Conservation (phyloP, 2,797 vertebrate genomes). For the Synaphobranchus kaupii region DNA sequence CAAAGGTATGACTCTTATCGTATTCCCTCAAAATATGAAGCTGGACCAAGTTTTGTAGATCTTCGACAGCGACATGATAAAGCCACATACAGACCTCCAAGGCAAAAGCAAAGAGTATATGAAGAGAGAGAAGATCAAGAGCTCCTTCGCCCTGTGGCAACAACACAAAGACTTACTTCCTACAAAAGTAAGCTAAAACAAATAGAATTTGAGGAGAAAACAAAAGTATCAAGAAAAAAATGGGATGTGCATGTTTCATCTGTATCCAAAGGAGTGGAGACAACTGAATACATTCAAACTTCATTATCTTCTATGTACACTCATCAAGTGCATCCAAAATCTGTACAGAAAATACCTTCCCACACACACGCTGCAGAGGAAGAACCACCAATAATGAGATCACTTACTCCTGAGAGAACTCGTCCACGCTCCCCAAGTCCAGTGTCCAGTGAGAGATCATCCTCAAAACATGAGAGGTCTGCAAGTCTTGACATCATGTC, state of each 20-base stretch:
- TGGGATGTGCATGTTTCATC: slow-evolving; percentile 70
- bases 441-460: slow-evolving; percentile 74
- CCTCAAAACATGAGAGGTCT: slow-evolving; percentile 81
- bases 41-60: slow-evolving; percentile 85
- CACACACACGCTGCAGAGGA: slow-evolving; percentile 65
- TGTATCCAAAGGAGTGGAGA: slow-evolving; percentile 75
- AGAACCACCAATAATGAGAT: slow-evolving; percentile 72
- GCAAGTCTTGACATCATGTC: slow-evolving; percentile 90
- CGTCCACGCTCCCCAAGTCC: slow-evolving; percentile 77
- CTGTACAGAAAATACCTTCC: slow-evolving; percentile 74
- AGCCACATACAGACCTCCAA: slow-evolving; percentile 80
- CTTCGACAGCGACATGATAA: slow-evolving; percentile 88
- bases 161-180: slow-evolving; percentile 79
- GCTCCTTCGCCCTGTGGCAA: slow-evolving; percentile 83
- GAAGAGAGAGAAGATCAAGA: slow-evolving; percentile 92
- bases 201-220: slow-evolving; percentile 89
- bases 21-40: slow-evolving; percentile 88
- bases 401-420: slow-evolving; percentile 78
- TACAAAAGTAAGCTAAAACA: slow-evolving; percentile 88
- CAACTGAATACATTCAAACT: slow-evolving; percentile 75
- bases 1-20: slow-evolving; percentile 84
- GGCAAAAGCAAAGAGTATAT: slow-evolving; percentile 85
- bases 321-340: slow-evolving; percentile 80
- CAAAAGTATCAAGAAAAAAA: slow-evolving; percentile 76
- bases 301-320: slow-evolving; percentile 80